Base-by-base conservation (phyloP, 1,140 invertebrate genomes). In the Hermetia illucens region DNA sequence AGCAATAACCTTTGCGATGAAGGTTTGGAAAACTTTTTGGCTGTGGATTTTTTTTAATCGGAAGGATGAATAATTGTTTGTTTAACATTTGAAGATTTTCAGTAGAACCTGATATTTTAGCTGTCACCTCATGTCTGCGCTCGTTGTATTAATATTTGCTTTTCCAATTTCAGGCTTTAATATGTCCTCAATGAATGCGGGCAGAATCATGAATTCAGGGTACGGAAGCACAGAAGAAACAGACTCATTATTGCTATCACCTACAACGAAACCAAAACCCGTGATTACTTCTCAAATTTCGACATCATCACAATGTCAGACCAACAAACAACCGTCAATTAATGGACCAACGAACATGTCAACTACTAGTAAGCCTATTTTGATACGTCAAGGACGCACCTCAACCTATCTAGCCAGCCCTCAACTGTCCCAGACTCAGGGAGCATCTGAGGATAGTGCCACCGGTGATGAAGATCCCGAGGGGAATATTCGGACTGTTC, bases 351-450 rank as follows among this genome's bases (percentile, higher is more conserved):
- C 34, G 34, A 38, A 35, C 31, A 40, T 15, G 13, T 38, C 17
- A 44, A 36, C 52, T 44, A 51, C 53, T 45, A 29, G 62, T 51
- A 86, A 86, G 56, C 83, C 82, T 27, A 78, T 85, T 19, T 65
- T 87, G 38, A 83, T 80, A 65, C 70, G 83, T 39, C 83, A 87
- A 63, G 82, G 86, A 62, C 80, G 82, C 41, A 82, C 82, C 8
- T 79, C 78, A 30, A 74, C 74, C 48, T 67, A 78, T 47, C 64
- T 77, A 35, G 76, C 79, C 6, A 79, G 80, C 47, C 75, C 81
- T 17, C 79, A 83, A 52, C 64, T 85, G 34, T 82, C 79, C 16
- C 78, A 78, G 13, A 71, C 71, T 20, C 65, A 67, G 12, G 69
- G 78, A 49, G 79, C 79, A 22, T 83, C 80, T 46, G 81, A 85